Evolutionary conservation across 2,113 vertebrate species (phyloP), one percentile per base, ranked within the genome.

Genomic region (Amblyopsis rosae): DNA sequence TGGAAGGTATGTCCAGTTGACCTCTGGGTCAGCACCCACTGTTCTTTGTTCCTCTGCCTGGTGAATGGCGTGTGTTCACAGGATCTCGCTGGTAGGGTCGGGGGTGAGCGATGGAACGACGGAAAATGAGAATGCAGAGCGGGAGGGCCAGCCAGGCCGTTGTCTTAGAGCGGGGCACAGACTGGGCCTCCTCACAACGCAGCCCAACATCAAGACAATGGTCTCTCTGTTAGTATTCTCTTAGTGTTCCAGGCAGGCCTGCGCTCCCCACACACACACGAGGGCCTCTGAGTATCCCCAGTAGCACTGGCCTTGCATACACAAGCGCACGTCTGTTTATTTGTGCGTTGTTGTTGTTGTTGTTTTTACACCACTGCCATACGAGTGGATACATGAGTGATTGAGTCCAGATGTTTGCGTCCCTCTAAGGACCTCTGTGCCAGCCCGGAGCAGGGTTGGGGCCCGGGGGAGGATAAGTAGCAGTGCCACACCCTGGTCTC

Each of bases 141-240:
- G 59, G 46, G 45, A 78, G 63, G 59, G 16, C 49, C 45, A 70
- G 76, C 69, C 59, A 63, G 26, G 69, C 59, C 65, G 66, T 76
- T 86, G 71, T 59, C 62, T 82, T 70, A 56, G 54, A 26, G 45
- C 53, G 65, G 70, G 69, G 72, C 69, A 68, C 66, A 55, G 75
- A 81, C 69, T 77, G 69, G 75, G 67, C 72, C 85, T 83, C 77
- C 85, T 84, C 77, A 88, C 86, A 90, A 75, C 84, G 83, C 68
- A 84, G 75, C 77, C 84, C 73, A 79, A 63, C 75, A 82, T 83
- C 75, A 81, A 84, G 90, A 93, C 92, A 93, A 92, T 91, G 83
- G 66, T 33, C 69, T 73, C 82, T 90, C 85, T 93, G 91, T 92
- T 92, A 80, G 89, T 89, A 90, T 93, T 91, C 87, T 86, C 82